Conservation (phyloP, 2,113 vertebrate genomes). For the Scartelaos histophorus region DNA sequence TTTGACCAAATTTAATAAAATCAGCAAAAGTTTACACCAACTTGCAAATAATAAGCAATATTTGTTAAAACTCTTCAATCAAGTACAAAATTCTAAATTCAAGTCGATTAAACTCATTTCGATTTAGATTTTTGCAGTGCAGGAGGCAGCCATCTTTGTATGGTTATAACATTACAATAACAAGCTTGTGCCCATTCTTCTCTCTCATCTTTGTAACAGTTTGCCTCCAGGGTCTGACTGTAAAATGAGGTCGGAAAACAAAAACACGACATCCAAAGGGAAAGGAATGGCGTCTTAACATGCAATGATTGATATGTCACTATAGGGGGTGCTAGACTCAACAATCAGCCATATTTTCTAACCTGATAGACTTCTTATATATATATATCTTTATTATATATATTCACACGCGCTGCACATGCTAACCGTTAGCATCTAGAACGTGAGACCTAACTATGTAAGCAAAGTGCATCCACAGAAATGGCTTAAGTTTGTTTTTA, state of each 20-base stretch:
- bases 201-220: conserved; percentile 36
- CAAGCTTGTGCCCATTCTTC: conserved; percentile 13
- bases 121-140: background rate
- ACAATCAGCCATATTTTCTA: conserved; percentile 13
- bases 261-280: conserved; percentile 29
- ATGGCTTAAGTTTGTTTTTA: conserved; percentile 45
- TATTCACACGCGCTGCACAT: conserved; percentile 14
- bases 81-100: background rate
- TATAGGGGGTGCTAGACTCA: conserved; percentile 4
- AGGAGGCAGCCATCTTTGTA: conserved; percentile 23
- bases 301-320: background rate
- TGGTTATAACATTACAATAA: conserved; percentile 33
- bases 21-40: background rate
- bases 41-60: background rate
- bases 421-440: conserved; percentile 29
- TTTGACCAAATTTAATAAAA: too few species aligned
- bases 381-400: background rate
- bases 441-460: conserved; percentile 11
- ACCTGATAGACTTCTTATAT: conserved; percentile 21
- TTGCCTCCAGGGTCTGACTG: conserved; percentile 50
- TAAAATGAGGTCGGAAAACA: conserved; percentile 72
- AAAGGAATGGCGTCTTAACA: conserved; percentile 16
- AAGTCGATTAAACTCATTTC: background rate
- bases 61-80: background rate
- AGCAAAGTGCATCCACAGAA: conserved; percentile 42